phyloP scores from a whole-genome alignment of 2,113 vertebrate species.

The Oxyura jamaicensis region DNA sequence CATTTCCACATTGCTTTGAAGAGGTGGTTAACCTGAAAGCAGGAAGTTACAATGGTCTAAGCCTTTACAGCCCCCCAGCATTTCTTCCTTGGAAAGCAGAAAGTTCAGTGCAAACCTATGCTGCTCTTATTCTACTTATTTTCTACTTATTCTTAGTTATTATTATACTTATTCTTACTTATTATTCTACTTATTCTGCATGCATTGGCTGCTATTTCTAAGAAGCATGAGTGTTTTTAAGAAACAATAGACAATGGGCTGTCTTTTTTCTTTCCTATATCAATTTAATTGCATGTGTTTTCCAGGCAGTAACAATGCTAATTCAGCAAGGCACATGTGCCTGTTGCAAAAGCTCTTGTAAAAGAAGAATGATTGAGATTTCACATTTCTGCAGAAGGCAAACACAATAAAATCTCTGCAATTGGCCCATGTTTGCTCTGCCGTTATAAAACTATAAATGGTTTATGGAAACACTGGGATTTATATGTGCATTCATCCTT shows the following conservation, averaged over 20 bases:
- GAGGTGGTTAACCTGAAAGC: background rate
- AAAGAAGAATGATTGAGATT: constrained; percentile 71
- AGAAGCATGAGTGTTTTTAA: background rate
- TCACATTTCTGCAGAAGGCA: constrained; percentile 74
- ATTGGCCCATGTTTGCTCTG: constrained; percentile 52
- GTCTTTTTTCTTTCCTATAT: constrained; percentile 13
- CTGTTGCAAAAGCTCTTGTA: constrained; percentile 73
- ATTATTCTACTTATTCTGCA: background rate
- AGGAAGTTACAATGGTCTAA: background rate
- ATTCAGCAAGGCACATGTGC: constrained; percentile 72
- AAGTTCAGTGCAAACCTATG: background rate
- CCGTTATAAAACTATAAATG: constrained; percentile 64
- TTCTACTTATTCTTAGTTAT: no score
- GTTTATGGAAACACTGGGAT: constrained; percentile 68
- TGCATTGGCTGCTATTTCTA: background rate
- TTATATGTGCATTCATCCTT: constrained; percentile 68
- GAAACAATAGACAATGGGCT: constrained; percentile 53
- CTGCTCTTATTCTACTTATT: no score
- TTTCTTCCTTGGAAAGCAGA: background rate
- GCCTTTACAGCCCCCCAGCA: background rate
- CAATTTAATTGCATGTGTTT: constrained; percentile 75
- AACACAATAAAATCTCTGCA: constrained; percentile 67
- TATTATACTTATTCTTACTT: no score
- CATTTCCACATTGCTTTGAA: background rate
- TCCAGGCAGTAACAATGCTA: constrained; percentile 72